These are phyloP conservation scores for Siphonodentalium dalli DNA, from an alignment of 2,888 invertebrate genomes.

Conservation along the genomic window DNA sequence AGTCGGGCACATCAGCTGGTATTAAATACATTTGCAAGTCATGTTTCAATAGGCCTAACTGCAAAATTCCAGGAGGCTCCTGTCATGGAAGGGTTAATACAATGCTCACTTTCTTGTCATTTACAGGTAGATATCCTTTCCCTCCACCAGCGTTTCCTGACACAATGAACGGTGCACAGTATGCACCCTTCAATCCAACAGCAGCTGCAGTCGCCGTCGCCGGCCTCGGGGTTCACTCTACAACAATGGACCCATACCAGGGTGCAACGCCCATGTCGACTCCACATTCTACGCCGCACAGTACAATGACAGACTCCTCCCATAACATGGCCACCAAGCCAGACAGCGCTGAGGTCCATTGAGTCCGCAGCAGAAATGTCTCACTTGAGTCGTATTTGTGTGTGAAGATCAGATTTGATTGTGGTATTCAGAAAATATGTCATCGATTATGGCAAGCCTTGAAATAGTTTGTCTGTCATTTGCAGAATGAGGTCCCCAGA, in stretches of 20 bases:
- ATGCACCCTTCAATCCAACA: constrained; percentile 46
- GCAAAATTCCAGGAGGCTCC: background rate
- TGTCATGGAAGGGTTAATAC: no score
- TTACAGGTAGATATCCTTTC: no score
- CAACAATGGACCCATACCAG: constrained; percentile 52
- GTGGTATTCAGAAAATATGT: no score
- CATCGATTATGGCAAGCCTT: no score
- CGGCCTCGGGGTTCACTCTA: constrained; percentile 52
- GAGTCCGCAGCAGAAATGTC: no score
- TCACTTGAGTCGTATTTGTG: no score
- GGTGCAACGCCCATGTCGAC: constrained; percentile 48
- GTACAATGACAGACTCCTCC: constrained; percentile 48
- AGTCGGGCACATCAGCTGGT: no score
- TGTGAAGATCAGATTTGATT: no score
- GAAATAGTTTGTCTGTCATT: no score
- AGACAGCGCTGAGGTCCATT: constrained; percentile 46
- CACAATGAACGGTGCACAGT: constrained; percentile 54
- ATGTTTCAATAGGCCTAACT: background rate
- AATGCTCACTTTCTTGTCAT: background rate
- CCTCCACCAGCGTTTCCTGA: constrained; percentile 43
- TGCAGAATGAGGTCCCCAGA: no score
- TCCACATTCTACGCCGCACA: constrained; percentile 49
- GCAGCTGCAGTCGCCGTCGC: constrained; percentile 48
- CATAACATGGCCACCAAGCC: constrained; percentile 52
- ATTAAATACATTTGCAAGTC: no score